phyloP scores from a whole-genome alignment of 2,888 invertebrate species.

The Hypena proboscidalis region DNA sequence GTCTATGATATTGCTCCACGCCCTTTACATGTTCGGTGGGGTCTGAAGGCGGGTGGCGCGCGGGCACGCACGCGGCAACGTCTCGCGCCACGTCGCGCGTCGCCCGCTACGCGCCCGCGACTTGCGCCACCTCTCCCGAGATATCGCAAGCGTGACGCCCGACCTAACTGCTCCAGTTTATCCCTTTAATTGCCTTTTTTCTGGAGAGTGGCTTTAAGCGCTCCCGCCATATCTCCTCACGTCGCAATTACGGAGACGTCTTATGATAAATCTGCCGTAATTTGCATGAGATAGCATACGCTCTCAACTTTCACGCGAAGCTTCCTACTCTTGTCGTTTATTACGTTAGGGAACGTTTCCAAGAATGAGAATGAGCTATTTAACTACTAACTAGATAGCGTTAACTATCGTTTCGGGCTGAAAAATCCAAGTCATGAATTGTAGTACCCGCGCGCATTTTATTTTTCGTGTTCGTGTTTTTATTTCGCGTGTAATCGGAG shows the following conservation, averaged over 20 bases:
- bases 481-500: conserved; percentile 42
- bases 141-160: conserved; percentile 76
- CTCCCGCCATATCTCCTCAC: conserved; percentile 82
- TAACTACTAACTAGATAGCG: conserved; percentile 78
- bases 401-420: conserved; percentile 65
- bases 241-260: conserved; percentile 85
- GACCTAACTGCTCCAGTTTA: conserved; percentile 81
- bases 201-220: conserved; percentile 79
- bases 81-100: conserved; percentile 43
- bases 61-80: conserved; percentile 60
- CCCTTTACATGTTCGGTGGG: conserved; percentile 81
- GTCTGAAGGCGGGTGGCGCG: conserved; percentile 62
- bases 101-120: conserved; percentile 41
- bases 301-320: conserved; percentile 83
- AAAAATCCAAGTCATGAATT: conserved; percentile 47
- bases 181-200: conserved; percentile 85
- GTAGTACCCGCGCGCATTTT: conserved; percentile 36
- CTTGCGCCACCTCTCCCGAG: conserved; percentile 54
- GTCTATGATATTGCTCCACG: conserved; percentile 85
- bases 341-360: conserved; percentile 82
- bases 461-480: conserved; percentile 37
- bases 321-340: conserved; percentile 83
- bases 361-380: conserved; percentile 83
- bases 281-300: conserved; percentile 86
- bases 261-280: conserved; percentile 85